A percentile compares a stretch with the other conserved stretches of the same genome.
phyloP scores from a whole-genome alignment of 1,140 invertebrate genomes.

The Polyergus mexicanus region DNA sequence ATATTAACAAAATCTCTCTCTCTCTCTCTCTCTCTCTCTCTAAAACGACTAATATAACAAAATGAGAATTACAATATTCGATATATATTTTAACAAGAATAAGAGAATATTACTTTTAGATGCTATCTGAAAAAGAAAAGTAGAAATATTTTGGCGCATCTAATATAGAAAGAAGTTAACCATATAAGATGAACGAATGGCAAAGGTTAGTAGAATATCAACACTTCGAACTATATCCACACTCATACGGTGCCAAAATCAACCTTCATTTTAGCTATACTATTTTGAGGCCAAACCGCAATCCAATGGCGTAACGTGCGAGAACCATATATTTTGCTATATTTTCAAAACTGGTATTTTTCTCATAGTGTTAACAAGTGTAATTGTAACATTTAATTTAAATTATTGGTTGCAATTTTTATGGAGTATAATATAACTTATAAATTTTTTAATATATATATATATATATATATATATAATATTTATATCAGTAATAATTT shows the following conservation, averaged over 20 bases:
- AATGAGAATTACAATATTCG: background rate
- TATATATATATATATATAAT: too few relatives aligned
- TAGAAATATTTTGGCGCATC: conserved; percentile 2
- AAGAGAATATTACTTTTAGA: background rate
- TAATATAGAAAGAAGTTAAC: conserved; percentile 39
- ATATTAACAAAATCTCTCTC: background rate
- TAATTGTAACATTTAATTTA: too few relatives aligned
- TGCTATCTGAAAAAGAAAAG: background rate
- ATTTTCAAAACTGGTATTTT: background rate
- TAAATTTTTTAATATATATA: too few relatives aligned
- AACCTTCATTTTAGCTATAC: background rate
- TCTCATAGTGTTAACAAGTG: background rate
- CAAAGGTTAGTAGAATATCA: conserved; percentile 61
- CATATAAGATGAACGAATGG: conserved; percentile 39
- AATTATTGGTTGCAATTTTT: too few relatives aligned
- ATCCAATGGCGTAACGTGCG: conserved; percentile 42
- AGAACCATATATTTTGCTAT: conserved; percentile 36
- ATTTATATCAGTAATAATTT: background rate
- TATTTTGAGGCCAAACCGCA: conserved; percentile 20
- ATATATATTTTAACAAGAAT: background rate
- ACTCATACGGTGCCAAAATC: conserved; percentile 32
- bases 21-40: too few relatives aligned
- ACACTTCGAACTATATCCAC: conserved; percentile 59
- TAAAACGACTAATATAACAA: background rate
- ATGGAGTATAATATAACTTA: too few relatives aligned